Base-by-base conservation (phyloP, 2,888 invertebrate genomes). In the Bombylius major region DNA sequence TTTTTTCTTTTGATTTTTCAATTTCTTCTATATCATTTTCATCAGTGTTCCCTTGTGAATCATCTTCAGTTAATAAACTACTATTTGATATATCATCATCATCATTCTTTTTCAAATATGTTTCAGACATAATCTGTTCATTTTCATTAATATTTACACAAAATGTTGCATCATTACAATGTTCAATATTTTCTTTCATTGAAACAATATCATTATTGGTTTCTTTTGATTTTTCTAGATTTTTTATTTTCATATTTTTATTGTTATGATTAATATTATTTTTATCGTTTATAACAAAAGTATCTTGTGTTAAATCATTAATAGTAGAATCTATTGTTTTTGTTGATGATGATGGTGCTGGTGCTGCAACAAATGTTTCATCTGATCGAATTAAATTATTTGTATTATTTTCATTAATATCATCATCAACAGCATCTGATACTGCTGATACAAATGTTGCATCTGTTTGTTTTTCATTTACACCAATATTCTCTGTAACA, bases 1-100 rank as follows among this genome's bases (percentile, higher is more conserved):
- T 34, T 47, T 47, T 31, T 32, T 48, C 3, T 14, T 52, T 8
- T 55, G 44, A 34, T 59, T 49, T n/a, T 60, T 65, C 50, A 48
- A 58, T 47, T 50, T 53, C 53, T 23, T 23, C 23, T 23, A 23
- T 3, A 12, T 55, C 61, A 14, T 60, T 50, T n/a, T 13, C 33
- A 6, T 62, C 63, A 12, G 65, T 65, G 3, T 23, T 23, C 23
- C 3, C 23, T 39, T 64, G 51, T 1, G 70, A 71, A 33, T 72
- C 69, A 58, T 73, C 72, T 42, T 73, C 73, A 3, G 72, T 73
- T 59, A 72, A 62, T 4, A 73, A 60, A 56, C 71, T 71, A 51
- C 65, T 64, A 6, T 58, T 59, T 4, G 53, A 31, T 11, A 31
- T 31, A 12, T 59, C 39, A 12, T 31, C 8, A n/a, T 50, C 12